A percentile compares a stretch with the other conserved stretches of the same genome.
These are phyloP conservation scores for Xerus rutilus DNA, from an alignment of 2,797 vertebrate species.

Conservation along the genomic window DNA sequence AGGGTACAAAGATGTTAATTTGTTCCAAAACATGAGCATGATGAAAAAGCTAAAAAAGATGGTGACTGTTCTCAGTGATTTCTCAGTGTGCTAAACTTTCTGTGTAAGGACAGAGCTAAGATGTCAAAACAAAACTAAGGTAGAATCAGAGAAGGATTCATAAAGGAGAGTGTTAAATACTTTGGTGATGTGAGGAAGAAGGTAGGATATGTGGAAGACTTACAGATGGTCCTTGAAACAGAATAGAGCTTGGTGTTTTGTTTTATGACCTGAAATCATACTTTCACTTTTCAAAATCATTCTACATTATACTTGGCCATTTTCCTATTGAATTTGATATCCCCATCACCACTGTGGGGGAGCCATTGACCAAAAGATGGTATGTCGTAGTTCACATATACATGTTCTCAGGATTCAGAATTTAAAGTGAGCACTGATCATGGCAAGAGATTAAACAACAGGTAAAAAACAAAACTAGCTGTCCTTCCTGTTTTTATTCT, in stretches of 20 bases:
- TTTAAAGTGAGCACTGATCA: not conserved
- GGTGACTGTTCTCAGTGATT: not conserved
- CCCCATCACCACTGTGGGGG: not conserved
- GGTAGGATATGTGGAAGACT: not conserved
- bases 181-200: not conserved
- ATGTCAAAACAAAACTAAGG: not conserved
- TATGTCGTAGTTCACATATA: not conserved
- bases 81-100: not conserved
- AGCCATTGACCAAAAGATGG: not conserved
- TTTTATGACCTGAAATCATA: slow-evolving; percentile 26
- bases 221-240: not conserved
- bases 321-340: slow-evolving; percentile 33
- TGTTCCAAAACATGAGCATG: not conserved
- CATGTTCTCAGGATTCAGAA: slow-evolving; percentile 10
- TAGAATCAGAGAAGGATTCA: not conserved
- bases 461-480: not conserved
- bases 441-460: not conserved
- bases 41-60: not conserved
- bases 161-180: not conserved
- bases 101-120: not conserved
- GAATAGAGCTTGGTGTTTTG: not conserved
- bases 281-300: slow-evolving; percentile 62
- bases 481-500: not conserved
- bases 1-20: not conserved
- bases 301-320: not conserved